Conservation (phyloP, 2,888 invertebrate species). For the Dasysyrphus tricinctus region DNA sequence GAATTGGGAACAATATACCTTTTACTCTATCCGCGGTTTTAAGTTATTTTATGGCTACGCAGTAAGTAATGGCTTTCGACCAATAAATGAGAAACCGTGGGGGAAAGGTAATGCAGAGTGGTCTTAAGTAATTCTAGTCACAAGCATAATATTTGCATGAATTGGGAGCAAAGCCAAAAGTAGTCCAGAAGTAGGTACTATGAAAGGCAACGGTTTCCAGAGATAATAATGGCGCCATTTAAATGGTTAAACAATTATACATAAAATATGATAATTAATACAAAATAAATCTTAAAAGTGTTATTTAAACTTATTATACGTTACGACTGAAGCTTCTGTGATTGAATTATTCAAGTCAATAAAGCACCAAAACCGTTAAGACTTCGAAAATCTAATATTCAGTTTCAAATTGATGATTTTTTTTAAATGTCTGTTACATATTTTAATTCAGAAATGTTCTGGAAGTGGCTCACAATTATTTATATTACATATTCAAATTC, state of each 20-base stretch:
- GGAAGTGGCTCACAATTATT: too few relatives aligned
- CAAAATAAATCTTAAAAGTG: neutral
- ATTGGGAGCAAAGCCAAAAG: constrained; percentile 10
- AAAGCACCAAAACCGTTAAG: too few relatives aligned
- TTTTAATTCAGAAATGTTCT: too few relatives aligned
- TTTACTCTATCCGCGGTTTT: constrained; percentile 21
- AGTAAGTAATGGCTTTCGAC: constrained; percentile 3
- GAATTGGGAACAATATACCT: constrained; percentile 39
- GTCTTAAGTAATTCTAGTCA: constrained; percentile 40
- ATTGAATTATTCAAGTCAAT: too few relatives aligned
- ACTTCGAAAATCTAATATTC: too few relatives aligned
- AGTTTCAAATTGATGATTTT: too few relatives aligned
- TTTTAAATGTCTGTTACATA: too few relatives aligned
- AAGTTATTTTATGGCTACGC: constrained; percentile 5
- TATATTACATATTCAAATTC: too few relatives aligned
- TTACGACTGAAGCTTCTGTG: too few relatives aligned
- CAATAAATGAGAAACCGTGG: neutral
- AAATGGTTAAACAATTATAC: neutral
- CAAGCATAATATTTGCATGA: neutral
- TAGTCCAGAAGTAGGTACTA: constrained; percentile 1
- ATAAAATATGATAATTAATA: neutral
- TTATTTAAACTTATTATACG: neutral
- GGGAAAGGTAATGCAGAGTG: neutral
- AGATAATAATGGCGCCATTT: neutral
- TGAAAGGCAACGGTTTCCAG: neutral